Base-by-base conservation (phyloP, 2,797 vertebrate genomes). In the Tokudaia tokunoshimensis region DNA sequence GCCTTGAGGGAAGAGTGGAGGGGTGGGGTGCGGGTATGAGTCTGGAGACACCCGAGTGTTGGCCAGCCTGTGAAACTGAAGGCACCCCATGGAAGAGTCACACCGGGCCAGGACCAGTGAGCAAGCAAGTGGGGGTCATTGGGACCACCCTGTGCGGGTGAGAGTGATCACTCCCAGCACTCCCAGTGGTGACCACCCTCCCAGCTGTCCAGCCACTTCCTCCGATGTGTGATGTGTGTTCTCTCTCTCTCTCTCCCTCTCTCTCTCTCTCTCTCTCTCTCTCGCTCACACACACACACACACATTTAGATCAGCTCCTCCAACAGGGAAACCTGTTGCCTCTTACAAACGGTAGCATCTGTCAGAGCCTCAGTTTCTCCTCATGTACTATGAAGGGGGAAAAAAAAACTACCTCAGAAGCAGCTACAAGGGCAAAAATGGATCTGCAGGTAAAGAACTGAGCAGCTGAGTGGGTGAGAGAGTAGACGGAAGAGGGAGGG, bases 141-240 rank as follows among this genome's bases (percentile, higher is more conserved):
- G 70, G 13, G 13, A 6, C 67, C 2, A 1, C 20, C 9, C 15
- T 1, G 50, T 5, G n/a, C 17, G 50, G 55, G 29, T 0, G 0
- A 50, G 41, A 50, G 20, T 11, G 17, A 37, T 2, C 3, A 2
- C 4, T 44, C 55, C 67, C 3, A 31, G 20, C 11, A 47, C 57
- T 61, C 76, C 52, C 13, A 24, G 10, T 4, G 37, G 34, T 70
- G 15, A 0, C 87, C 78, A 1, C 37, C 59, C 63, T 29, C 47
- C 65, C n/a, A 34, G 55, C 59, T 65, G 41, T 24, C 41, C 19
- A 34, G 29, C 50, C 10, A 6, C 76, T 63, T 61, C 85, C n/a
- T 34, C 22, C 34, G 0, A 19, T 55, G n/a, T 22, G 19, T n/a
- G n/a, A n/a, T n/a, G n/a, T n/a, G n/a, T n/a, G n/a, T n/a, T 85